These are phyloP conservation scores for Adelosebastes latens DNA, from an alignment of 2,797 vertebrate species.

Conservation along the genomic window DNA sequence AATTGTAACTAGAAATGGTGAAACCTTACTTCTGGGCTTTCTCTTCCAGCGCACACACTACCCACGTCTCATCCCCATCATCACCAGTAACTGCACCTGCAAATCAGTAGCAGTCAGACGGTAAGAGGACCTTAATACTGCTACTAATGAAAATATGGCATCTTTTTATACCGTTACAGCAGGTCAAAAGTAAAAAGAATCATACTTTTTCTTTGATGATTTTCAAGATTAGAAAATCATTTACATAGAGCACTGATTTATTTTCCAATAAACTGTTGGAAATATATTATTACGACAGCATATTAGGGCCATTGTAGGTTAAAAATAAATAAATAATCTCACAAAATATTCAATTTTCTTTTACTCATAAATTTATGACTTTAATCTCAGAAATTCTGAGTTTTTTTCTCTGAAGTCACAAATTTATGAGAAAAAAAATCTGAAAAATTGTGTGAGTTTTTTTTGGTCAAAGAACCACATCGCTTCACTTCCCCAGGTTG, in stretches of 20 bases:
- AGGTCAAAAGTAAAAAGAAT: not conserved
- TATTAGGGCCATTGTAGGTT: not conserved
- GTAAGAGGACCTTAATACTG: slow-evolving; percentile 73
- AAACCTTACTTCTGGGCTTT: not conserved
- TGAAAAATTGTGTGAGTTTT: no score
- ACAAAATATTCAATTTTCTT: no score
- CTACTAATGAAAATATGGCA: not conserved
- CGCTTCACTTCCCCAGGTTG: no score
- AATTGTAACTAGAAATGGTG: not conserved
- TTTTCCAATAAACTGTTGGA: not conserved
- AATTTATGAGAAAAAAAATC: not conserved
- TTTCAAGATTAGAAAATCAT: not conserved
- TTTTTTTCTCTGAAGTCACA: not conserved
- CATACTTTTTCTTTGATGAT: not conserved
- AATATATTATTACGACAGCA: not conserved
- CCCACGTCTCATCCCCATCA: slow-evolving; percentile 96
- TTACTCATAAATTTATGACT: not conserved
- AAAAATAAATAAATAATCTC: not conserved
- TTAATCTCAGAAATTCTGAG: no score
- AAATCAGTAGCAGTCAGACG: slow-evolving; percentile 97
- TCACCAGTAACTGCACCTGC: slow-evolving; percentile 97
- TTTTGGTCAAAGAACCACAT: no score
- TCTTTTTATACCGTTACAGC: no score
- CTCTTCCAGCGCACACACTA: slow-evolving; percentile 91
- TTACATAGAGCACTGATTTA: not conserved